These are phyloP conservation scores for Pachypeltis micranthus DNA, from an alignment of 1,140 invertebrate genomes.

Conservation along the genomic window DNA sequence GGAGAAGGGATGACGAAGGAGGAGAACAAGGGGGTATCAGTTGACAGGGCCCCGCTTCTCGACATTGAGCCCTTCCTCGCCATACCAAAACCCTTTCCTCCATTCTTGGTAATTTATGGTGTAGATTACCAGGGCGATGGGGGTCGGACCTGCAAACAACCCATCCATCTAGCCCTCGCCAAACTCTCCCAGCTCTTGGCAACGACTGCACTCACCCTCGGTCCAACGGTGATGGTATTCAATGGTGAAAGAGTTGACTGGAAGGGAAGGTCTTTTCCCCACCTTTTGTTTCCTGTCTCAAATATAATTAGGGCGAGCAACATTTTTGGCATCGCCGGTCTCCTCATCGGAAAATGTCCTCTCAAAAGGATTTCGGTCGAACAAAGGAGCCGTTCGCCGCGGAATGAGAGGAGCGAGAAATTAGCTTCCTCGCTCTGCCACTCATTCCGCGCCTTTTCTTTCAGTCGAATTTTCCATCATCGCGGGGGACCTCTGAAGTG, in stretches of 20 bases:
- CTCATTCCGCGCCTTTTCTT: no score
- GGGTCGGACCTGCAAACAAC: slow-evolving; percentile 14
- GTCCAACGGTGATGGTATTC: neutral
- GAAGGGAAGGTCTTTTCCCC: no score
- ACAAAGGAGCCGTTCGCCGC: no score
- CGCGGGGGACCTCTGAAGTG: no score
- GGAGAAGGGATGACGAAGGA: neutral
- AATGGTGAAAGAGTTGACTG: no score
- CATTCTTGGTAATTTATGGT: slow-evolving; percentile 12
- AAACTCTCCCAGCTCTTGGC: neutral
- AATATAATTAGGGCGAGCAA: neutral
- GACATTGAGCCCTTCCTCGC: neutral
- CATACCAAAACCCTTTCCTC: neutral
- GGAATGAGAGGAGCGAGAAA: no score
- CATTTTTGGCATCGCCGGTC: slow-evolving; percentile 9
- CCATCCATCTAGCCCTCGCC: slow-evolving; percentile 10
- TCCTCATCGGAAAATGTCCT: no score
- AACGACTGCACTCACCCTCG: neutral
- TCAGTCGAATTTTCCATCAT: no score
- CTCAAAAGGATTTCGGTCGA: no score
- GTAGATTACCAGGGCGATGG: slow-evolving; percentile 15
- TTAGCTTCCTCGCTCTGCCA: no score
- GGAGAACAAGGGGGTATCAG: slow-evolving; percentile 2
- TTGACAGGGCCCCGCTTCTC: slow-evolving; percentile 3
- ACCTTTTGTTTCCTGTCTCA: neutral